Evolutionary conservation across 2,888 invertebrate species (phyloP), one percentile per base, ranked within the genome.

Genomic region (Drepana falcataria): DNA sequence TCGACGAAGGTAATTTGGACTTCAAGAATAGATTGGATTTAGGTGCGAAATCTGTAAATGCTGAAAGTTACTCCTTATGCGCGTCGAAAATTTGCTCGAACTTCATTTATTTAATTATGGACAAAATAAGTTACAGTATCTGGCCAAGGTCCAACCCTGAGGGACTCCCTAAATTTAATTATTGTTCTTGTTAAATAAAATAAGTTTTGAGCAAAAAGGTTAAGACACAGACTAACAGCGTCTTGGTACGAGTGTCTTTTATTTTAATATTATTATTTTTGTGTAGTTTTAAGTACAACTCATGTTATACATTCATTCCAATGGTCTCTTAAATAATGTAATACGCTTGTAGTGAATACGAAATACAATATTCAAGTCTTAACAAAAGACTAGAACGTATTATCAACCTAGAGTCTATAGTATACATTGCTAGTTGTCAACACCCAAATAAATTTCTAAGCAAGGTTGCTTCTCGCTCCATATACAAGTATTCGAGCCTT

Each of bases 11-110:
- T 85, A 75, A 80, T 75, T 80, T 89, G 91, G 91, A 91, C 91
- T 91, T 91, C 91, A 91, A 91, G 89, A 90, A 91, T 91, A 91
- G 84, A 91, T 83, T 85, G 89, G 86, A 82, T 66, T 77, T 82
- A 86, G 86, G 87, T 86, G 88, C 87, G 80, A 79, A 78, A 66
- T 66, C 73, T 90, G 89, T 90, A 90, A 86, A 90, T 89, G 85
- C 90, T 87, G 80, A 70, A 71, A 60, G 65, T 62, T 68, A 61
- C 61, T 55, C 60, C 68, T 69, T 68, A 70, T 68, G 60, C 37
- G 37, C 37, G 37, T 37, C 37, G 37, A 4, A 5, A 5, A 37
- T 37, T 3, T 59, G 66, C 68, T 66, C 68, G 68, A 65, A 60
- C 71, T 77, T 78, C 79, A 81, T 78, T 75, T 76, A 69, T 74